Conservation (phyloP, 64 coral and sea anemone species). For the Acropora yongei region DNA sequence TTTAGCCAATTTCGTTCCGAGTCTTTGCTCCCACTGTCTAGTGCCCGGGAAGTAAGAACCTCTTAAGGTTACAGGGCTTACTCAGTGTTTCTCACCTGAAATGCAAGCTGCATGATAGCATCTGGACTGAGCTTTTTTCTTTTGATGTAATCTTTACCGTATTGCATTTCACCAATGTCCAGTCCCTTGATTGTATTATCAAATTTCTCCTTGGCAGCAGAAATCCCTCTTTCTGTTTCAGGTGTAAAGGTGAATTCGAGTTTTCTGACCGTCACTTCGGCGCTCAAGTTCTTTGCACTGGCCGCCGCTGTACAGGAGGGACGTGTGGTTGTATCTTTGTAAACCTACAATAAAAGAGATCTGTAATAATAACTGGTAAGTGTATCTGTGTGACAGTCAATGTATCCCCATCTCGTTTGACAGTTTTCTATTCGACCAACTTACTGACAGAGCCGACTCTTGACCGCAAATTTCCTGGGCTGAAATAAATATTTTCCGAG, state of each 20-base stretch:
- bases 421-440: too few relatives aligned
- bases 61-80: too few relatives aligned
- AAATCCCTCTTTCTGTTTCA: conserved; percentile 56
- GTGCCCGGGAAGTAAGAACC: too few relatives aligned
- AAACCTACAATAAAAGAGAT: conserved; percentile 8
- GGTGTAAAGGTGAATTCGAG: conserved; percentile 79
- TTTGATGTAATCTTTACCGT: conserved; percentile 77
- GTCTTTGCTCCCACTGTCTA: too few relatives aligned
- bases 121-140: conserved; percentile 95
- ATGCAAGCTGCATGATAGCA: conserved; percentile 90
- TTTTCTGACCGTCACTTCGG: conserved; percentile 58
- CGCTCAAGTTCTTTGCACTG: conserved; percentile 8
- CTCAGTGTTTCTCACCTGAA: conserved; percentile 93
- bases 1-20: too few relatives aligned
- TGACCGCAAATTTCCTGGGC: too few relatives aligned
- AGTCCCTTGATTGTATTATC: conserved; percentile 62
- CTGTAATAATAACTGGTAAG: too few relatives aligned
- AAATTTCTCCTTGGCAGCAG: conserved; percentile 75
- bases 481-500: too few relatives aligned
- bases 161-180: conserved; percentile 57
- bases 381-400: too few relatives aligned
- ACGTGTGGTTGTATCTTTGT: conserved; percentile 60
- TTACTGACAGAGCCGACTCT: too few relatives aligned
- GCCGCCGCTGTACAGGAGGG: conserved; percentile 38
- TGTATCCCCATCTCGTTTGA: too few relatives aligned